These are phyloP conservation scores for Danionella cerebrum DNA, from an alignment of 2,113 vertebrate genomes.

Conservation along the genomic window DNA sequence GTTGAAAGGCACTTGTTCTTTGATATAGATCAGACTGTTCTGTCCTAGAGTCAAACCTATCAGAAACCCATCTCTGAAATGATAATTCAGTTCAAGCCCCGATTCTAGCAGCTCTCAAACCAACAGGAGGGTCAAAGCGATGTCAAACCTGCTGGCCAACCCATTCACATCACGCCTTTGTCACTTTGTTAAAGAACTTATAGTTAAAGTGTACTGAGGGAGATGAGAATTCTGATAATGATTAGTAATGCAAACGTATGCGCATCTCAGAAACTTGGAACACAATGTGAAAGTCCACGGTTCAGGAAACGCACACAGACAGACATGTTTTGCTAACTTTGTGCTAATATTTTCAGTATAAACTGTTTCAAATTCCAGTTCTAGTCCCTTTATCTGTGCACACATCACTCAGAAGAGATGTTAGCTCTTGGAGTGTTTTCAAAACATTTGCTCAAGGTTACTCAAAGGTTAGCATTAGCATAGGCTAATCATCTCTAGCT, in stretches of 20 bases:
- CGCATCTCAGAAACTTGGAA: too few relatives aligned
- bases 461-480: constrained; percentile 15
- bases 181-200: not conserved
- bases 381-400: not conserved
- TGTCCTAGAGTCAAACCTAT: constrained; percentile 70
- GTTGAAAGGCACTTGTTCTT: constrained; percentile 54
- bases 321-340: not conserved
- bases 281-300: too few relatives aligned
- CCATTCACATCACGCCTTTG: constrained; percentile 30
- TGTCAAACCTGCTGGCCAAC: constrained; percentile 54
- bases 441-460: constrained; percentile 24
- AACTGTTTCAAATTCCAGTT: not conserved
- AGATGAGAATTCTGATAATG: too few relatives aligned
- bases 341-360: not conserved
- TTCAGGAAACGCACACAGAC: too few relatives aligned
- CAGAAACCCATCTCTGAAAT: constrained; percentile 63
- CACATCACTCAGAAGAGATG: not conserved
- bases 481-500: constrained; percentile 26
- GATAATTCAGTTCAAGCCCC: constrained; percentile 59
- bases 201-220: too few relatives aligned
- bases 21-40: constrained; percentile 65
- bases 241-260: too few relatives aligned
- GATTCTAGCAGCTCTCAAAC: constrained; percentile 24
- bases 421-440: not conserved
- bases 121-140: constrained; percentile 51